phyloP scores from a whole-genome alignment of 2,113 vertebrate genomes.

The Tautogolabrus adspersus region DNA sequence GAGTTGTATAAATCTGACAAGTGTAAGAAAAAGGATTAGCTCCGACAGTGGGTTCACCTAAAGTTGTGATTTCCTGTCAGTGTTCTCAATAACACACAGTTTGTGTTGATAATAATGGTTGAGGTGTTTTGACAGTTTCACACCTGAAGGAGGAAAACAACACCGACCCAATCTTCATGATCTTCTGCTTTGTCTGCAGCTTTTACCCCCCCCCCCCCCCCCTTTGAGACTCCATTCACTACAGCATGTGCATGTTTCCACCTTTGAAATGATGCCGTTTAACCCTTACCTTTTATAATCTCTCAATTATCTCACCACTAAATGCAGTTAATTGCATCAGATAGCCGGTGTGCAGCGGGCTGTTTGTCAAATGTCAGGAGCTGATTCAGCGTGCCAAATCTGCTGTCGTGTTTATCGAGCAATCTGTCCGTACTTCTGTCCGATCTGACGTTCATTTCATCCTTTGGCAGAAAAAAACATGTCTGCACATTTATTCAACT shows the following conservation, averaged over 20 bases:
- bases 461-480: neutral
- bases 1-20: neutral
- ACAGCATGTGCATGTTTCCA: neutral
- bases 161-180: neutral
- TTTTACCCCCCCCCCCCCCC: conserved; percentile 16
- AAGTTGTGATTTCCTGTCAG: conserved; percentile 24
- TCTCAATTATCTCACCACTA: conserved; percentile 23
- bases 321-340: conserved; percentile 41
- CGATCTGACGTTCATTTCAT: conserved; percentile 35
- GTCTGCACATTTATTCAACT: conserved; percentile 8
- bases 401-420: conserved; percentile 40
- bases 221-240: neutral
- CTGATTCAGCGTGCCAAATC: conserved; percentile 28
- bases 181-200: conserved; percentile 13
- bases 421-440: conserved; percentile 44
- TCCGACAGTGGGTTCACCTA: neutral
- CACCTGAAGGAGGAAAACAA: conserved; percentile 11
- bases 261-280: conserved; percentile 24
- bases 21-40: accelerated
- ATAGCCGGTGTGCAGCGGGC: conserved; percentile 9
- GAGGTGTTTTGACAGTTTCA: conserved; percentile 58
- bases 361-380: conserved; percentile 52
- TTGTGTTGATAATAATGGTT: conserved; percentile 7
- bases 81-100: conserved; percentile 45
- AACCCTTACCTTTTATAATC: conserved; percentile 13